phyloP scores from a whole-genome alignment of 2,113 vertebrate species.

The Anoplopoma fimbria region DNA sequence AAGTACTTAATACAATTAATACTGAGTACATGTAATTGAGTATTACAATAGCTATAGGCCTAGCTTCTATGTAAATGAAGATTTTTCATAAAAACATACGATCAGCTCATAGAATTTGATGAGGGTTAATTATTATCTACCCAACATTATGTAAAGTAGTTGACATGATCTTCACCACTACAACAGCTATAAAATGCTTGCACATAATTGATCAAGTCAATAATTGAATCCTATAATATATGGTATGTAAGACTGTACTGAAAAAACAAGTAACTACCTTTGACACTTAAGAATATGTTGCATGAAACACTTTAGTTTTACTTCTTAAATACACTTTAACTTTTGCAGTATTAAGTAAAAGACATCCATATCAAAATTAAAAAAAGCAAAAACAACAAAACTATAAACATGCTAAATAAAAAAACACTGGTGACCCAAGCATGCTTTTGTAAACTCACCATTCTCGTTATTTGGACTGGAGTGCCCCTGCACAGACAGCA shows the following conservation, averaged over 20 bases:
- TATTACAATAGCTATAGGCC: neutral
- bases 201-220: neutral
- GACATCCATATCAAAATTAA: neutral
- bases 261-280: neutral
- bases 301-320: neutral
- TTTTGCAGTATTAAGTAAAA: neutral
- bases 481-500: conserved; percentile 47
- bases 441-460: conserved; percentile 65
- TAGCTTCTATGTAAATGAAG: neutral
- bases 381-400: neutral
- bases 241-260: neutral
- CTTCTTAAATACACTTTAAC: neutral
- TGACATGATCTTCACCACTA: neutral
- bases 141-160: neutral
- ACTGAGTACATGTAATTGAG: neutral
- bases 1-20: neutral
- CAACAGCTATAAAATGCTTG: neutral
- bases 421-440: neutral
- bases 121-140: neutral
- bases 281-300: neutral
- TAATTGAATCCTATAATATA: neutral
- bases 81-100: neutral
- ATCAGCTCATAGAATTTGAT: neutral
- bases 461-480: conserved; percentile 40
- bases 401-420: neutral